A percentile compares a stretch with the other conserved stretches of the same genome.
Conservation (phyloP, 2,888 invertebrate species). For the Lobophora halterata region DNA sequence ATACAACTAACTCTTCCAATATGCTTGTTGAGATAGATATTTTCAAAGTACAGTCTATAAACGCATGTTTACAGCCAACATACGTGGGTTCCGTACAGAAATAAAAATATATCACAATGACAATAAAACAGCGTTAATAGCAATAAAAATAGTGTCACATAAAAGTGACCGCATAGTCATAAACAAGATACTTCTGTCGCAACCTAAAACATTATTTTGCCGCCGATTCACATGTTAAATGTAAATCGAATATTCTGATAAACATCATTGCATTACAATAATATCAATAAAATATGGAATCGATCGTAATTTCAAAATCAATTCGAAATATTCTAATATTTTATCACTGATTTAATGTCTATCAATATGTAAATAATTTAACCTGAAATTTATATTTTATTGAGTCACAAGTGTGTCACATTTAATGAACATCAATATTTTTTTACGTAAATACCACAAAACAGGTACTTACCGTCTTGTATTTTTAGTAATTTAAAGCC, state of each 20-base stretch:
- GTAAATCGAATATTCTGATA: constrained; percentile 15
- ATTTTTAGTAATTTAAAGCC: too few relatives aligned
- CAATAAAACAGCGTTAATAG: constrained; percentile 45
- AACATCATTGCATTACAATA: constrained; percentile 10
- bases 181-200: constrained; percentile 52
- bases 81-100: constrained; percentile 19
- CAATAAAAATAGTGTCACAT: constrained; percentile 49
- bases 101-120: constrained; percentile 41
- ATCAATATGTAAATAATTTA: too few relatives aligned
- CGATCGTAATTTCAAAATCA: constrained; percentile 2
- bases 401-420: too few relatives aligned
- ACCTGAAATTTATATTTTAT: too few relatives aligned
- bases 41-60: constrained; percentile 2
- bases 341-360: not conserved
- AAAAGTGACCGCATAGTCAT: constrained; percentile 54
- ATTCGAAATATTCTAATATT: constrained; percentile 1
- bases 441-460: too few relatives aligned
- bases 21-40: too few relatives aligned
- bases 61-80: constrained; percentile 11
- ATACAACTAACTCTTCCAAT: too few relatives aligned
- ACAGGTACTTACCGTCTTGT: too few relatives aligned
- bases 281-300: constrained; percentile 4
- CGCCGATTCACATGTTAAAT: constrained; percentile 22
- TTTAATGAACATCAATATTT: too few relatives aligned
- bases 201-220: constrained; percentile 21